A percentile compares a stretch with the other conserved stretches of the same genome.
Evolutionary conservation across 2,797 vertebrate species (phyloP).

Genomic region (Chaetodon trifasciatus): DNA sequence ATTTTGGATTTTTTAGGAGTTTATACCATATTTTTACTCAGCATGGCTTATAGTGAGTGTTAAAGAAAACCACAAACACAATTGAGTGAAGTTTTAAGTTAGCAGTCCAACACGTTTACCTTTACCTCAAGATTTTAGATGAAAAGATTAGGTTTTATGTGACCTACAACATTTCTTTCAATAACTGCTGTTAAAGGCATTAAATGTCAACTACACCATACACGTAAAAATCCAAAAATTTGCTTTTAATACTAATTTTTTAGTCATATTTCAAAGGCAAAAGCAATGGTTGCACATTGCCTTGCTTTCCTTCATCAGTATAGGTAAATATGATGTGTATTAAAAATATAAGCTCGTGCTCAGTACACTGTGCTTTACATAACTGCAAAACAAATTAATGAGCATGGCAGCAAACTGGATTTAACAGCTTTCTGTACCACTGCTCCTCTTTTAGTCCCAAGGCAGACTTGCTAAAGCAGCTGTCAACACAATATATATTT

Average conservation of each 20-base stretch:
- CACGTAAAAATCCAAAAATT: background rate
- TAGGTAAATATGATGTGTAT: background rate
- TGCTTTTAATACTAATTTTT: too few relatives aligned
- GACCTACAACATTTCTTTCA: background rate
- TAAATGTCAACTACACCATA: background rate
- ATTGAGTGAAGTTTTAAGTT: background rate
- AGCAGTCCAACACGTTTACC: background rate
- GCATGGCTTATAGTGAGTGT: background rate
- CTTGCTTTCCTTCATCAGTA: background rate
- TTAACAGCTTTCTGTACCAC: background rate
- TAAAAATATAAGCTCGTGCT: background rate
- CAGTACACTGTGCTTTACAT: too few relatives aligned
- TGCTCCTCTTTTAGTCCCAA: background rate
- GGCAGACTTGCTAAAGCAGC: slow-evolving; percentile 16
- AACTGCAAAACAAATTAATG: background rate
- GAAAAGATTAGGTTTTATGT: background rate
- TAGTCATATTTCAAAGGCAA: background rate
- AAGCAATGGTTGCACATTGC: background rate
- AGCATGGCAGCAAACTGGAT: background rate
- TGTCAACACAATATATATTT: slow-evolving; percentile 7
- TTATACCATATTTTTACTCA: background rate
- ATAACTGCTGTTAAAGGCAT: background rate
- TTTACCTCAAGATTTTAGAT: background rate
- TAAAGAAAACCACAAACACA: background rate
- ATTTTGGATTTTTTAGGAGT: background rate